Percentiles rank a stretch among this genome's conserved stretches.
Evolutionary conservation across 2,888 invertebrate species (phyloP).

Genomic region (Cataglyphis cursor): DNA sequence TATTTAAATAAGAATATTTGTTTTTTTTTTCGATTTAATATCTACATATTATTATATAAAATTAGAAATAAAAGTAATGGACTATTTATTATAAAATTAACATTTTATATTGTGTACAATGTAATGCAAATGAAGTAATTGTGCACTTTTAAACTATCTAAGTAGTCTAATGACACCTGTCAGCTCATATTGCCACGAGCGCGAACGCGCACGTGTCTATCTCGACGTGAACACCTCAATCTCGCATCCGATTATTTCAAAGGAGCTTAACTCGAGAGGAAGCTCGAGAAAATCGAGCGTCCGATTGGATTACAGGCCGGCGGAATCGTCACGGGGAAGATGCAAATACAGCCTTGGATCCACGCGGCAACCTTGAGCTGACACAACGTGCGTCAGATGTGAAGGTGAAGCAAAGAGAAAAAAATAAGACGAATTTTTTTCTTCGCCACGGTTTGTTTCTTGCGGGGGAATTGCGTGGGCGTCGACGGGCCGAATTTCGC

Average conservation of each 20-base stretch:
- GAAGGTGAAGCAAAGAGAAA: slow-evolving; percentile 58
- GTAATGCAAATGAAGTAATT: background rate
- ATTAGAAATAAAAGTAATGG: background rate
- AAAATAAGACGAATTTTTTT: slow-evolving; percentile 31
- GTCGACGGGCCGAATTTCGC: slow-evolving; percentile 52
- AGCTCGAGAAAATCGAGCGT: slow-evolving; percentile 17
- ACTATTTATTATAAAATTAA: background rate
- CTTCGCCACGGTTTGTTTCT: slow-evolving; percentile 54
- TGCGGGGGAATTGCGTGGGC: slow-evolving; percentile 52
- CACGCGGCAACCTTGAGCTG: slow-evolving; percentile 61
- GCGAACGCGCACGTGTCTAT: slow-evolving; percentile 16
- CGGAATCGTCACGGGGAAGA: slow-evolving; percentile 16
- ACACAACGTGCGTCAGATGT: slow-evolving; percentile 61
- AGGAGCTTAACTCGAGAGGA: slow-evolving; percentile 24
- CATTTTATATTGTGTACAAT: background rate
- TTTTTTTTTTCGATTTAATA: background rate
- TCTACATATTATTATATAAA: background rate
- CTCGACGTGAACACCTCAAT: background rate
- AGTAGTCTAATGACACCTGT: background rate
- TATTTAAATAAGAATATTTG: background rate
- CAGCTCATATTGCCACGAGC: slow-evolving; percentile 6
- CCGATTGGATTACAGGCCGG: slow-evolving; percentile 8
- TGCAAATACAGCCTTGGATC: slow-evolving; percentile 46
- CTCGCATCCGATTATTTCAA: slow-evolving; percentile 25
- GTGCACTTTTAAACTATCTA: background rate